Evolutionary conservation across 2,888 invertebrate genomes (phyloP).

Genomic region (Conops quadrifasciatus): DNA sequence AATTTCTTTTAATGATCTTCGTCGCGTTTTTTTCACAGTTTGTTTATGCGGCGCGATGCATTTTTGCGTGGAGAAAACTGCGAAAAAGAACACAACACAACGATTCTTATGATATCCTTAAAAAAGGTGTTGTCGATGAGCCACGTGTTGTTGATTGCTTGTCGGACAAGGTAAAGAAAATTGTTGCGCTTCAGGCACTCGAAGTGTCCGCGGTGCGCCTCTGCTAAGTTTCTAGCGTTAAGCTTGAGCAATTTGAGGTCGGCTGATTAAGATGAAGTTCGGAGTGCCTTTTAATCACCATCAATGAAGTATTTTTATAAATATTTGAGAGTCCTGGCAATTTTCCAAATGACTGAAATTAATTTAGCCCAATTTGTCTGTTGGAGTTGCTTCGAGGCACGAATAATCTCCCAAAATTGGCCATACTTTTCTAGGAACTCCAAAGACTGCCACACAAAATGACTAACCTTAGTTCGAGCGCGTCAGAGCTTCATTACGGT

Average conservation of each 20-base stretch:
- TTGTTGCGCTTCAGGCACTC: too few relatives aligned
- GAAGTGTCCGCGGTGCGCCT: too few relatives aligned
- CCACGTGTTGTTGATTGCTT: slow-evolving; percentile 42
- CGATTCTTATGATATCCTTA: background rate
- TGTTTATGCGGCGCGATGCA: background rate
- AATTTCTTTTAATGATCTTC: slow-evolving; percentile 22
- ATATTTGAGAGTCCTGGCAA: background rate
- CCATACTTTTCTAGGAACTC: slow-evolving; percentile 43
- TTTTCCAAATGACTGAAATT: background rate
- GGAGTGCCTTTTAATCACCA: too few relatives aligned
- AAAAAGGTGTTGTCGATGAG: slow-evolving; percentile 9
- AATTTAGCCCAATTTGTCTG: background rate
- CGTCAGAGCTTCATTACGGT: slow-evolving; percentile 31
- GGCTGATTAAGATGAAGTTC: too few relatives aligned
- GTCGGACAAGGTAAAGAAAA: background rate
- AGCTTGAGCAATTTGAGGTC: too few relatives aligned
- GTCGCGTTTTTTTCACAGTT: slow-evolving; percentile 9
- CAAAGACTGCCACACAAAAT: background rate
- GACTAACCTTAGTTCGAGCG: too few relatives aligned
- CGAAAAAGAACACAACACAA: background rate
- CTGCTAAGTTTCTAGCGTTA: too few relatives aligned
- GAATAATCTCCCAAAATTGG: slow-evolving; percentile 19
- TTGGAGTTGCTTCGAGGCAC: background rate
- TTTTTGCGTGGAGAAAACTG: background rate
- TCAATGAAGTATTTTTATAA: background rate